Base-by-base conservation (phyloP, 2,888 invertebrate species). In the Gryllus longicercus region DNA sequence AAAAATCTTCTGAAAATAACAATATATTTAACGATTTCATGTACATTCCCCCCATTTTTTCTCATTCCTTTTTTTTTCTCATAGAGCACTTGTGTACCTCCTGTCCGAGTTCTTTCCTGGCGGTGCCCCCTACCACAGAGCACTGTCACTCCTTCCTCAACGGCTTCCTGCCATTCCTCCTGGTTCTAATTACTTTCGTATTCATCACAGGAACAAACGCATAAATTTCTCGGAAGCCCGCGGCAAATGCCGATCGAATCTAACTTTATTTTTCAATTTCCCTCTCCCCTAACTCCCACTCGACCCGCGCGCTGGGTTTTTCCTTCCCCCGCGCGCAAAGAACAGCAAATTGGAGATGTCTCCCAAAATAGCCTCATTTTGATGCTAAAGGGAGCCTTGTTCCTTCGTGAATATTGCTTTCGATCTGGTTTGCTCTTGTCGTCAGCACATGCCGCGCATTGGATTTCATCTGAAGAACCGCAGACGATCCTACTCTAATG, bases 381-480 rank as follows among this genome's bases (percentile, higher is more conserved):
- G 63, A 63, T 63, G 14, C 63, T n/a, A n/a, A n/a, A 63, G 63
- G 63, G 16, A 63, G 63, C n/a, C 63, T 63, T 63, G 63, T 63
- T 63, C n/a, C 63, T 38, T 63, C 63, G 63, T n/a, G 63, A 63
- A 63, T 63, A 63, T 63, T 63, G 63, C 63, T 63, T 63, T n/a
- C 16, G n/a, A 18, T n/a, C 63, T 14, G n/a, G 16, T 63, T n/a
- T 18, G 63, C n/a, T n/a, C 63, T n/a, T n/a, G 63, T 63, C 63
- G 63, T 63, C 10, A 63, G n/a, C 63, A 63, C 63, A 63, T 63
- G 63, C 63, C 63, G 14, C n/a, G n/a, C 63, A 63, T 63, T 63
- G 63, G 16, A 63, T 63, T 63, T 18, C 63, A 63, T 14, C 14
- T 18, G 63, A 63, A n/a, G n/a, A n/a, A n/a, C 8, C 63, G 4